Conservation (phyloP, 2,888 invertebrate species). For the Tetragonula carbonaria region DNA sequence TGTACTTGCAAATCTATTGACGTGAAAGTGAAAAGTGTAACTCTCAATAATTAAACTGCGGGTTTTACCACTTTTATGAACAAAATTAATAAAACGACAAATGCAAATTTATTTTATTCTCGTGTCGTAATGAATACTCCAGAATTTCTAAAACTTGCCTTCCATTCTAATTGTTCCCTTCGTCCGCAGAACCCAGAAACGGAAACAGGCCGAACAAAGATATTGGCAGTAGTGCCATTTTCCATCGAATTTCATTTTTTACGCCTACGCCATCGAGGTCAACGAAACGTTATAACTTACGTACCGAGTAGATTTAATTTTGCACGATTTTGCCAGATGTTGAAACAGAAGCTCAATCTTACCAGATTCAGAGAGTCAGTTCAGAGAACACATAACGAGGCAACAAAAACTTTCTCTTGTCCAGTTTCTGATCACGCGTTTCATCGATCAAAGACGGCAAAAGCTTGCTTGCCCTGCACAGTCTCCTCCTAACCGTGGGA, state of each 20-base stretch:
- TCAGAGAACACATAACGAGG: neutral
- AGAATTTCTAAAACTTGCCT: no score
- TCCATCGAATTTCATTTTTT: neutral
- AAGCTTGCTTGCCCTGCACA: neutral
- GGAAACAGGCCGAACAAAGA: neutral
- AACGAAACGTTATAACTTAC: neutral
- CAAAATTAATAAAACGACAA: no score
- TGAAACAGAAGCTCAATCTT: neutral
- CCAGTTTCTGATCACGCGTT: constrained; percentile 18
- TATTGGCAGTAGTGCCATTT: neutral
- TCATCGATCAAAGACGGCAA: neutral
- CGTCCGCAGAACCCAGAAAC: neutral
- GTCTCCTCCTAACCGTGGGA: neutral
- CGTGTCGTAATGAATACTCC: no score
- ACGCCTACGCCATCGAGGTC: neutral
- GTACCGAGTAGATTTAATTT: neutral
- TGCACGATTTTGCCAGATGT: neutral
- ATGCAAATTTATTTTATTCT: no score
- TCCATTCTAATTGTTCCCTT: no score
- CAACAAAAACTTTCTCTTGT: neutral
- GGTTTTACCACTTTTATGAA: no score
- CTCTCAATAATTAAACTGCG: no score
- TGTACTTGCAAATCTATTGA: no score
- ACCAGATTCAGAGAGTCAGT: no score
- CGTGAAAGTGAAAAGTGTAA: no score